phyloP scores from a whole-genome alignment of 2,797 vertebrate genomes.

The Anableps anableps region DNA sequence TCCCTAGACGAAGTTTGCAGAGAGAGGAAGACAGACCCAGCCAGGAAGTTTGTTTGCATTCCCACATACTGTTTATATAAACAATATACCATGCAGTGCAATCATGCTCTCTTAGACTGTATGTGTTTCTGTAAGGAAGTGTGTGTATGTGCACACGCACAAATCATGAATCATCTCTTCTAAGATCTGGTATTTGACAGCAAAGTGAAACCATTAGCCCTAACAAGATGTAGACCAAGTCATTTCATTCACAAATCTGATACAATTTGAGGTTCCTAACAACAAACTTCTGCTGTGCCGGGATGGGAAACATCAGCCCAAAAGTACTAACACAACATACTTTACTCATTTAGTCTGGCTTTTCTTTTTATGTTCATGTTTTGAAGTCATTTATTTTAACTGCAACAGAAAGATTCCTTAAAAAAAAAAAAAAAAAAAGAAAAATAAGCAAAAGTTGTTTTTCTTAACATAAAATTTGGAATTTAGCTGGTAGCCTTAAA shows the following conservation, averaged over 20 bases:
- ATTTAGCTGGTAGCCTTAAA: slow-evolving; percentile 18
- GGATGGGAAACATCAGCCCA: slow-evolving; percentile 25
- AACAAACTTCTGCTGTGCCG: slow-evolving; percentile 22
- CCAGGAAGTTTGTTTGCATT: slow-evolving; percentile 79
- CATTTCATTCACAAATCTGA: slow-evolving; percentile 48
- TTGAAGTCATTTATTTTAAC: slow-evolving; percentile 27
- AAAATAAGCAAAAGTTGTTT: background rate
- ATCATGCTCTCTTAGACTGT: slow-evolving; percentile 40
- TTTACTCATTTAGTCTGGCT: slow-evolving; percentile 24
- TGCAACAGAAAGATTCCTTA: slow-evolving; percentile 2
- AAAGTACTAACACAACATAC: slow-evolving; percentile 25
- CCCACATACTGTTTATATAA: slow-evolving; percentile 76
- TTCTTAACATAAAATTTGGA: background rate
- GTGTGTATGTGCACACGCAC: background rate
- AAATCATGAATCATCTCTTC: slow-evolving; percentile 41
- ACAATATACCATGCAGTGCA: slow-evolving; percentile 45
- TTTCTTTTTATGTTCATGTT: slow-evolving; percentile 23
- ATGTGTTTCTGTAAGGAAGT: slow-evolving; percentile 9
- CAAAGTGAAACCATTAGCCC: slow-evolving; percentile 57
- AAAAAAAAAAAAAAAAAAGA: background rate
- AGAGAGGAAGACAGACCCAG: slow-evolving; percentile 58
- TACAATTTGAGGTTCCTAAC: slow-evolving; percentile 31
- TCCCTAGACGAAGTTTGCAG: slow-evolving; percentile 48
- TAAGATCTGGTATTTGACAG: slow-evolving; percentile 40
- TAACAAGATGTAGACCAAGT: slow-evolving; percentile 20